Conservation (phyloP, 2,888 invertebrate genomes). For the Ceriagrion tenellum region DNA sequence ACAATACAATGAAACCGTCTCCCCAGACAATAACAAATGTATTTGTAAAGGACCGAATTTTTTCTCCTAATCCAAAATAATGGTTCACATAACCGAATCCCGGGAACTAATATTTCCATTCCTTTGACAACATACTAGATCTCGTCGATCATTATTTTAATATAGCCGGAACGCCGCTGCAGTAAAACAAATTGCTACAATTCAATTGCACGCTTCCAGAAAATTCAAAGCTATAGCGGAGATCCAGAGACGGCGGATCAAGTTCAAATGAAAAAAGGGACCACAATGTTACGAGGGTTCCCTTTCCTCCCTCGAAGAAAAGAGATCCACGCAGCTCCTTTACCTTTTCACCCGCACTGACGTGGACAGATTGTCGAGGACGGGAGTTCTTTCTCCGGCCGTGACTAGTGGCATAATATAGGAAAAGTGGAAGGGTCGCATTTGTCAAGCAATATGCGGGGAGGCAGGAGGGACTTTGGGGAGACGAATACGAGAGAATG, state of each 20-base stretch:
- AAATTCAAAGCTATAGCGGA: not conserved
- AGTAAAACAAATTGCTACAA: not conserved
- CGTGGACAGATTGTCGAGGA: slow-evolving; percentile 44
- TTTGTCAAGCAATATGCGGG: slow-evolving; percentile 52
- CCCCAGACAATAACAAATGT: too few species aligned
- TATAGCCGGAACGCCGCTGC: not conserved
- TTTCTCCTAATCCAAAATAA: too few species aligned
- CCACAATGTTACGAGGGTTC: not conserved
- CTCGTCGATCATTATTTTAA: not conserved
- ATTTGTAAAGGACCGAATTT: too few species aligned
- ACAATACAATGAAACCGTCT: too few species aligned
- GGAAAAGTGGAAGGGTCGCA: slow-evolving; percentile 36
- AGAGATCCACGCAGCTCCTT: not conserved
- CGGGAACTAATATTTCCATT: not conserved
- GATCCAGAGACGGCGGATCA: not conserved
- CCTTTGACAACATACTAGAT: not conserved
- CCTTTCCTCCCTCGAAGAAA: not conserved
- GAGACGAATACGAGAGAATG: not conserved
- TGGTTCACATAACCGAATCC: too few species aligned
- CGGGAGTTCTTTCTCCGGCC: slow-evolving; percentile 13
- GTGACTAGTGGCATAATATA: slow-evolving; percentile 45
- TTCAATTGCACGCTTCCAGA: not conserved
- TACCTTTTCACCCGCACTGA: slow-evolving; percentile 42
- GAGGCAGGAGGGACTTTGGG: not conserved
- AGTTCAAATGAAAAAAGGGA: not conserved